A percentile compares a stretch with the other conserved stretches of the same genome.
Conservation (phyloP, 1,140 invertebrate genomes). For the Ectropis grisescens region DNA sequence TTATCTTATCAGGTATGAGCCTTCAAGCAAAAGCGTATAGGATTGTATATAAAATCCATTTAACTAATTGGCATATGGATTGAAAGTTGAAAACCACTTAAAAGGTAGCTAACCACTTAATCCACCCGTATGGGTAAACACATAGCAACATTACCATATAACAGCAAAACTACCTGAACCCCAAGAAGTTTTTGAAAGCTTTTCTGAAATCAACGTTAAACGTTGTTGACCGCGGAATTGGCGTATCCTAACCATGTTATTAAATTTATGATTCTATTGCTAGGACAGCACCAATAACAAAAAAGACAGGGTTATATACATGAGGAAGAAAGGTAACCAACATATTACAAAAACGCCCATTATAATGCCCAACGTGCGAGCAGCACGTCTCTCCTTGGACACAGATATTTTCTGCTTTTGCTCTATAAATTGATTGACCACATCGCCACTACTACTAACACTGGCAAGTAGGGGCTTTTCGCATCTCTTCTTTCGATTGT, state of each 20-base stretch:
- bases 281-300: constrained; percentile 81
- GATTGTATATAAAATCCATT: too few species aligned
- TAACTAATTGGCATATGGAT: too few species aligned
- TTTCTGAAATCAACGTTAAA: constrained; percentile 94
- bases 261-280: constrained; percentile 81
- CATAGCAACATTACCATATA: too few species aligned
- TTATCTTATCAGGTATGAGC: too few species aligned
- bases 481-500: constrained; percentile 13
- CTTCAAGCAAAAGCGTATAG: too few species aligned
- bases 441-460: constrained; percentile 49
- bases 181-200: constrained; percentile 82
- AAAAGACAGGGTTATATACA: constrained; percentile 92
- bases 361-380: constrained; percentile 90
- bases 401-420: constrained; percentile 91
- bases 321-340: constrained; percentile 95
- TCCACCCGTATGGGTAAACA: too few species aligned
- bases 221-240: constrained; percentile 94
- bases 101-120: too few species aligned
- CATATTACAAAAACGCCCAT: constrained; percentile 94
- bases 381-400: constrained; percentile 90
- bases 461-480: constrained; percentile 16
- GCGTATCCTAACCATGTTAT: constrained; percentile 97
- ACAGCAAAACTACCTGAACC: too few species aligned
- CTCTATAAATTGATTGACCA: constrained; percentile 89
- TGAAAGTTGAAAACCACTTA: too few species aligned